These are phyloP conservation scores for Aegypius monachus DNA, from an alignment of 2,113 vertebrate species.

Conservation along the genomic window DNA sequence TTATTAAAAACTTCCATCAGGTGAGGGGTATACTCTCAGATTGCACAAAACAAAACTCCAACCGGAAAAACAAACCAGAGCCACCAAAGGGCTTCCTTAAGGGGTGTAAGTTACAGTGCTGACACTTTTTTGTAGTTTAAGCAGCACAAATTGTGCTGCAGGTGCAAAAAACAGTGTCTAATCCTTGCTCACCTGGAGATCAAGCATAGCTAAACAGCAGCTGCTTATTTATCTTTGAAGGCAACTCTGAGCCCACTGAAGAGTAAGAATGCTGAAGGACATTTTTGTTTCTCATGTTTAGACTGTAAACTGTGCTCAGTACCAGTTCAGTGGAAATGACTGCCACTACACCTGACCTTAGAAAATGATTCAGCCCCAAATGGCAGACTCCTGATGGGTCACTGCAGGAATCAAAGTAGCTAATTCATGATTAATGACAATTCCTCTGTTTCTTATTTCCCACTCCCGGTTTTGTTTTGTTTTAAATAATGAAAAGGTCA, in stretches of 20 bases:
- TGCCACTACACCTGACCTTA: not conserved
- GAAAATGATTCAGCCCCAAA: constrained; percentile 13
- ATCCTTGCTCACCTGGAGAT: not conserved
- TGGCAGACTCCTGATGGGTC: not conserved
- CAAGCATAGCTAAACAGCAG: not conserved
- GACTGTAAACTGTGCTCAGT: not conserved
- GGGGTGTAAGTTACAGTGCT: not conserved
- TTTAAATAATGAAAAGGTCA: constrained; percentile 1
- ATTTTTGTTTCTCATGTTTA: not conserved
- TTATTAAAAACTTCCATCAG: not conserved
- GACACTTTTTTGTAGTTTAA: not conserved
- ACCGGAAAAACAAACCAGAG: not conserved
- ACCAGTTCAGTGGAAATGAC: not conserved
- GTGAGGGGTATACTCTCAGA: not conserved
- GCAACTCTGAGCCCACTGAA: not conserved
- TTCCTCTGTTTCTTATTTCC: not conserved
- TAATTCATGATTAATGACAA: not conserved
- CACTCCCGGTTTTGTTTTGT: not conserved
- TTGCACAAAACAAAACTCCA: not conserved
- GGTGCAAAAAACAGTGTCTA: not conserved
- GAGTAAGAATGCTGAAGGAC: not conserved
- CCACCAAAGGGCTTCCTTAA: not conserved
- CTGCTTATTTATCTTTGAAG: not conserved
- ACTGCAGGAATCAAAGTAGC: not conserved
- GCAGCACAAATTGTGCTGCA: not conserved